Evolutionary conservation across 92 coral and sea anemone genomes (phyloP).

Genomic region (Umimayanthus chanpuru): DNA sequence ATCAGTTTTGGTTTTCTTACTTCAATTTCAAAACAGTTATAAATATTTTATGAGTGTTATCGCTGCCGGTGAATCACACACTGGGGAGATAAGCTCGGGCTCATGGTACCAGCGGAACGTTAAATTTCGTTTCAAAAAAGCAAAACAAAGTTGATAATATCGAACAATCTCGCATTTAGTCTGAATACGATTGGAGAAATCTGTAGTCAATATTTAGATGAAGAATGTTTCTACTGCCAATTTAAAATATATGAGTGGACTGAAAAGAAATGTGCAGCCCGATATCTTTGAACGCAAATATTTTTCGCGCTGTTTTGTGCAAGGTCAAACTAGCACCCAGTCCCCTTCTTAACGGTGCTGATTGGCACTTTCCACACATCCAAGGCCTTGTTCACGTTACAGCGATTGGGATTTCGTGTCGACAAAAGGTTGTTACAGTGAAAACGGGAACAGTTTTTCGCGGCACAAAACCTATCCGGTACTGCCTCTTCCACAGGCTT

Average conservation of each 20-base stretch:
- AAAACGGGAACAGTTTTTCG: no score
- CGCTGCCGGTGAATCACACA: constrained; percentile 7
- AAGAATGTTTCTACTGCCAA: background rate
- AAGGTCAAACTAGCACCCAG: no score
- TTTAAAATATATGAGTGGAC: background rate
- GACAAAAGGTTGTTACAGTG: no score
- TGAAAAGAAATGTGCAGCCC: no score
- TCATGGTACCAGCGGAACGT: constrained; percentile 38
- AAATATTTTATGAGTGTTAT: constrained; percentile 35
- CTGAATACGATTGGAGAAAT: background rate
- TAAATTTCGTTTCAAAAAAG: background rate
- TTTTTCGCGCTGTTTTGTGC: no score
- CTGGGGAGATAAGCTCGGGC: background rate
- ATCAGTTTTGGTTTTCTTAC: background rate
- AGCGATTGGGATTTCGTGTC: no score
- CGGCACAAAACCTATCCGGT: no score
- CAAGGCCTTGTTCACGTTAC: no score
- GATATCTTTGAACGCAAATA: no score
- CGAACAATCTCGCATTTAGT: background rate
- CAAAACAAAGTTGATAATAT: constrained; percentile 1
- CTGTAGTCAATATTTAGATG: background rate
- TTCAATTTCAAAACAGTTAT: constrained; percentile 18
- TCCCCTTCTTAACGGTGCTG: no score
- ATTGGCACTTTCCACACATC: no score
- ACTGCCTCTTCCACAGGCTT: no score